These are phyloP conservation scores for Eucriotettix oculatus DNA, from an alignment of 2,888 invertebrate genomes.

Conservation along the genomic window DNA sequence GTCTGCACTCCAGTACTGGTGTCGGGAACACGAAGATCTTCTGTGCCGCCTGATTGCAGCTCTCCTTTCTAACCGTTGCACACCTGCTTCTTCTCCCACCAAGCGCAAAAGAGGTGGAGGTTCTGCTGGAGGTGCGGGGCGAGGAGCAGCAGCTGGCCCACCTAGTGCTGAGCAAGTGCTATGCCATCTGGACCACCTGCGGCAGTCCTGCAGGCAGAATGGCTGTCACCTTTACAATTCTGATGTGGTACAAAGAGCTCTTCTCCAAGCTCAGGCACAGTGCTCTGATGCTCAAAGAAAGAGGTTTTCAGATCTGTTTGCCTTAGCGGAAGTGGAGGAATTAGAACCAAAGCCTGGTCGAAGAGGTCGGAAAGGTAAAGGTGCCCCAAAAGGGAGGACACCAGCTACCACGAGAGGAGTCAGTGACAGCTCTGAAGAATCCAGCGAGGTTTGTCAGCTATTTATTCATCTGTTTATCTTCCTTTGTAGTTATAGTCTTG, in stretches of 20 bases:
- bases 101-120: constrained; percentile 69
- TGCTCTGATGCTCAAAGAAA: constrained; percentile 79
- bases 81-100: constrained; percentile 45
- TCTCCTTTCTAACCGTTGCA: constrained; percentile 49
- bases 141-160: constrained; percentile 9
- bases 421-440: constrained; percentile 58
- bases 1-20: constrained; percentile 86
- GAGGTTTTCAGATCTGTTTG: constrained; percentile 79
- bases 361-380: constrained; percentile 14
- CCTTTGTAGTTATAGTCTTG: too few species aligned
- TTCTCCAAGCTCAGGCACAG: constrained; percentile 74
- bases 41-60: constrained; percentile 65
- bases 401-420: constrained; percentile 28
- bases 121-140: constrained; percentile 37
- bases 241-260: constrained; percentile 80
- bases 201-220: constrained; percentile 42
- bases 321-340: constrained; percentile 79
- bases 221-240: constrained; percentile 55
- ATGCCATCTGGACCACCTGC: constrained; percentile 80
- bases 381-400: constrained; percentile 16
- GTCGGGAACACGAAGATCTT: constrained; percentile 79
- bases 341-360: constrained; percentile 10
- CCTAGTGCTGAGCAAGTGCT: constrained; percentile 52
- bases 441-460: constrained; percentile 46
- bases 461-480: too few species aligned